phyloP scores from a whole-genome alignment of 2,797 vertebrate species.

The Mallotus villosus region DNA sequence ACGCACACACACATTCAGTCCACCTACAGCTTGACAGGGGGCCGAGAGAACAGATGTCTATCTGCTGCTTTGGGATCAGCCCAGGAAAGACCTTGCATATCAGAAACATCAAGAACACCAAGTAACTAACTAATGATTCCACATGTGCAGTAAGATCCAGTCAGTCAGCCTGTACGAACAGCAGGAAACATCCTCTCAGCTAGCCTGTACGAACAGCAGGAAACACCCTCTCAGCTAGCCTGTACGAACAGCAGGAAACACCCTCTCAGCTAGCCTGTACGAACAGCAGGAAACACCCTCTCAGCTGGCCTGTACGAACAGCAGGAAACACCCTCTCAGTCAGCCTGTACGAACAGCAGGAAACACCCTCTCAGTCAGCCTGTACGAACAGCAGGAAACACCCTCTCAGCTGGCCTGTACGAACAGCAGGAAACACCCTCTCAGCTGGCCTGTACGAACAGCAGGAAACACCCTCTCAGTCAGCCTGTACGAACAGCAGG shows the following conservation, averaged over 20 bases:
- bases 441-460: neutral
- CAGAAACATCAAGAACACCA: slow-evolving; percentile 58
- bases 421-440: slow-evolving; percentile 5
- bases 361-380: slow-evolving; percentile 11
- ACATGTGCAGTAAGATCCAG: slow-evolving; percentile 40
- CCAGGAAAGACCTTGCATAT: slow-evolving; percentile 53
- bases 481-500: too few species aligned
- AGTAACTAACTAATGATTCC: slow-evolving; percentile 54
- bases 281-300: slow-evolving; percentile 5
- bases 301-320: neutral
- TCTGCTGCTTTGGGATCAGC: slow-evolving; percentile 59
- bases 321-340: slow-evolving; percentile 15
- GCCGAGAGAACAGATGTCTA: slow-evolving; percentile 60
- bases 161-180: too few species aligned
- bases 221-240: slow-evolving; percentile 17
- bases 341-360: too few species aligned
- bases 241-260: neutral
- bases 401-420: slow-evolving; percentile 12
- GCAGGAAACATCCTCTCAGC: slow-evolving; percentile 16
- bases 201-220: neutral
- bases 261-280: slow-evolving; percentile 14
- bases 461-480: slow-evolving; percentile 15
- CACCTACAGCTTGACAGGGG: slow-evolving; percentile 13
- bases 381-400: neutral
- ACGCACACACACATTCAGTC: slow-evolving; percentile 7